Evolutionary conservation across 2,888 invertebrate genomes (phyloP), one percentile per base, ranked within the genome.

Genomic region (Rhabditoides inermis): DNA sequence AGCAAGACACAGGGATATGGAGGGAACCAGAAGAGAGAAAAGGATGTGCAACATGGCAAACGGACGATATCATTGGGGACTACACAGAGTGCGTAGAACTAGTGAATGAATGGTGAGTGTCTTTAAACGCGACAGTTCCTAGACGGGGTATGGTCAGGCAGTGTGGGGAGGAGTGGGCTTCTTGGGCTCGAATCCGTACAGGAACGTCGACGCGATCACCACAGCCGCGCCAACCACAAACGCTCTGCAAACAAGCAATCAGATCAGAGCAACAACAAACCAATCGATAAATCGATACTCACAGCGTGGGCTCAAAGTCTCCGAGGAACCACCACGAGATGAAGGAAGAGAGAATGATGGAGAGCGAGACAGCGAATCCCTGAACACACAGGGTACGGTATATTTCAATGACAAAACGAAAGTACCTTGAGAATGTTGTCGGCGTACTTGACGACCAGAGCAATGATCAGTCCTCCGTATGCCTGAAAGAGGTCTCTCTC

Each of bases 371-470:
- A n/a, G 82, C 82, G 69, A 82, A 82, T 12, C 81, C 81, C 49
- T 40, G 39, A 40, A 22, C 22, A n/a, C n/a, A n/a, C n/a, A n/a
- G n/a, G n/a, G n/a, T n/a, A n/a, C n/a, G n/a, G n/a, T n/a, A n/a
- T n/a, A n/a, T n/a, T n/a, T n/a, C n/a, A 32, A 32, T 32, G 10
- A 32, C 1, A 12, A 32, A 32, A n/a, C 10, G n/a, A 32, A 32
- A 32, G 35, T 41, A 44, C 40, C 66, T 82, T 82, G 41, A 82
- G 68, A 60, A 82, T 82, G 64, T 82, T 82, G 68, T 82, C 82
- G 3, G 82, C 81, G 65, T 81, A 82, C 68, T 82, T 82, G 57
- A 82, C 80, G 7, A 81, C 81, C n/a, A 79, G 69, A 2, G 82
- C 80, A 35, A 82, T 79, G 10, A 81, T 72, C 22, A 82, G 68